Base-by-base conservation (phyloP, 2,888 invertebrate genomes). In the Neoitamus cyanurus region DNA sequence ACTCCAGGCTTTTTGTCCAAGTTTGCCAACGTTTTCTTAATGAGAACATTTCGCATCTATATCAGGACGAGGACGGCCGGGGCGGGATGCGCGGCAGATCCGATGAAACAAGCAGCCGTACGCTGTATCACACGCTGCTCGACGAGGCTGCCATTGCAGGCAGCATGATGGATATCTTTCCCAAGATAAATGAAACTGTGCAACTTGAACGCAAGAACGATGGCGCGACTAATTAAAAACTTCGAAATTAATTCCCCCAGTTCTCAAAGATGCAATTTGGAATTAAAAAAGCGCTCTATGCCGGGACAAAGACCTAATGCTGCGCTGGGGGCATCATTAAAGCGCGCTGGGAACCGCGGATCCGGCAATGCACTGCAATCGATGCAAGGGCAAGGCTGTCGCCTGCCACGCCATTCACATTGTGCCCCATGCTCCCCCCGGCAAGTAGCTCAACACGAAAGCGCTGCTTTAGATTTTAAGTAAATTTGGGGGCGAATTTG, bases 161-260 rank as follows among this genome's bases (percentile, higher is more conserved):
- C 28, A 36, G 28, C 69, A 82, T 82, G 82, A 82, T 82, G 82
- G 82, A 82, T 82, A 82, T 82, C 82, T 69, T 82, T 69, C 82
- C 82, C 69, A 37, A 82, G 82, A 82, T 82, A 82, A 82, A 82
- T 82, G 82, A 69, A 82, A 69, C 82, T 82, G 36, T 36, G 82
- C 68, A 82, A 82, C 82, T 82, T 69, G 82, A 36, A 37, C 82
- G 36, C 69, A 82, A 69, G 37, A 82, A 69, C 48, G 82, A 82
- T 82, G 36, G 82, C 69, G 82, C 82, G 82, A 82, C 82, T 82
- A 82, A 82, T 82, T 82, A 82, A 82, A 82, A 82, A 82, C 82
- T 82, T 82, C 69, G 69, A 82, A 82, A 82, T 82, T 82, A 82
- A 82, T 82, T 82, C 82, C 69, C 42, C 15, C 37, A 78, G 69